Evolutionary conservation across 2,888 invertebrate species (phyloP), one percentile per base, ranked within the genome.

Genomic region (Tenodera sinensis): DNA sequence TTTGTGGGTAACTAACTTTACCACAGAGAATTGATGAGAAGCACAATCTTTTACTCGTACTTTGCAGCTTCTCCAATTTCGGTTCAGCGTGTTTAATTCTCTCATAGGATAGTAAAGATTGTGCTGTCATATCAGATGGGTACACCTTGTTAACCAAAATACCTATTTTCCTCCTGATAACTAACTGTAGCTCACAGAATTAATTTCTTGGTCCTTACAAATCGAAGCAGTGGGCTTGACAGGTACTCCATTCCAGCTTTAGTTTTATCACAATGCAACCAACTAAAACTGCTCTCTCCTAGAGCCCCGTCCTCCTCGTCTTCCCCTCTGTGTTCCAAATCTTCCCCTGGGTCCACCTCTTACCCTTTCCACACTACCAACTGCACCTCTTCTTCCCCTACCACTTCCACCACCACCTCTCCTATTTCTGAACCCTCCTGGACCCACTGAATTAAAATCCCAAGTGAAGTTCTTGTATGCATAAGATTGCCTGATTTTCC

Each of bases 351-450:
- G 25, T 27, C 83, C 71, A 71, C 83, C 89, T 47, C 85, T 84
- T 28, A 54, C 83, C 12, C 89, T 27, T 15, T 88, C 88, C 42
- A 88, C 84, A n/a, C 88, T 34, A 8, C 90, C 84, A 1, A 83
- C 20, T 8, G 84, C 28, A 28, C 90, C 87, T n/a, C 90, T 81
- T 71, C 88, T 83, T 47, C 83, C 87, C 71, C 90, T 83, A 34
- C 47, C 47, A 30, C 88, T 20, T 83, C 90, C 89, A 92, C 93
- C 20, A 15, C 34, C 27, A n/a, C 27, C 85, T 15, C 47, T 28
- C 25, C 88, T 82, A 71, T 28, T 54, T 12, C 71, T 27, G 28
- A 84, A 84, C 8, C 54, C 83, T 84, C n/a, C 15, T 30, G 14
- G 9, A 7, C 6, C 7, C 3, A 34, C 34, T 34, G 7, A 34